Conservation (phyloP, 2,888 invertebrate species). For the Drosophila birchii region DNA sequence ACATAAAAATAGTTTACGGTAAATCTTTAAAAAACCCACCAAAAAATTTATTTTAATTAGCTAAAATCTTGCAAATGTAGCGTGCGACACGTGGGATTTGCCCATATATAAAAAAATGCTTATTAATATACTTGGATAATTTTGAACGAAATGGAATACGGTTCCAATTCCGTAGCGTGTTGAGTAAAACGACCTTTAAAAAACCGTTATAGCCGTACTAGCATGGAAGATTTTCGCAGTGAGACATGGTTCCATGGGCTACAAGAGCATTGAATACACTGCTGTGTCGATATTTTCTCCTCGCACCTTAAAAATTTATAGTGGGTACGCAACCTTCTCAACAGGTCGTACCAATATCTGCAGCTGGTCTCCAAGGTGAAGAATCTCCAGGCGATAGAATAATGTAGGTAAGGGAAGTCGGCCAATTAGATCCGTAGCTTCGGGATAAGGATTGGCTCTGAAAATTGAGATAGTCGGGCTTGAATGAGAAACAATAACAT, state of each 20-base stretch:
- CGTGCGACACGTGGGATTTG: too few species aligned
- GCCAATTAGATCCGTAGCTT: slow-evolving; percentile 88
- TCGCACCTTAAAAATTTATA: slow-evolving; percentile 56
- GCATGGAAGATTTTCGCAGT: slow-evolving; percentile 9
- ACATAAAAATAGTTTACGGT: too few species aligned
- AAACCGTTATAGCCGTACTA: slow-evolving; percentile 20
- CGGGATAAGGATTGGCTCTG: slow-evolving; percentile 87
- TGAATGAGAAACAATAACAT: slow-evolving; percentile 80
- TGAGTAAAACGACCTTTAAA: slow-evolving; percentile 44
- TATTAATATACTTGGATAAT: slow-evolving; percentile 45
- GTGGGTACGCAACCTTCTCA: slow-evolving; percentile 50
- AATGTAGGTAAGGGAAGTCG: slow-evolving; percentile 89
- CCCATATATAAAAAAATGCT: slow-evolving; percentile 83
- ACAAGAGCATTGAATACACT: slow-evolving; percentile 32
- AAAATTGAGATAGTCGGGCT: slow-evolving; percentile 61
- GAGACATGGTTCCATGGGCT: slow-evolving; percentile 52
- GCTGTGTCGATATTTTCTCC: slow-evolving; percentile 57
- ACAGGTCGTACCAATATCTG: slow-evolving; percentile 86
- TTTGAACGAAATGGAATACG: slow-evolving; percentile 86
- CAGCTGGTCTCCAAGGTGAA: slow-evolving; percentile 58
- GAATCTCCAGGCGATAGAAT: slow-evolving; percentile 85
- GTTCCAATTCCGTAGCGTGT: slow-evolving; percentile 86
- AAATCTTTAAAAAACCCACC: too few species aligned
- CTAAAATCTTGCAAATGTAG: too few species aligned
- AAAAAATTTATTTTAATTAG: too few species aligned